phyloP scores from a whole-genome alignment of 1,140 invertebrate genomes.

The Thaumatotibia leucotreta region DNA sequence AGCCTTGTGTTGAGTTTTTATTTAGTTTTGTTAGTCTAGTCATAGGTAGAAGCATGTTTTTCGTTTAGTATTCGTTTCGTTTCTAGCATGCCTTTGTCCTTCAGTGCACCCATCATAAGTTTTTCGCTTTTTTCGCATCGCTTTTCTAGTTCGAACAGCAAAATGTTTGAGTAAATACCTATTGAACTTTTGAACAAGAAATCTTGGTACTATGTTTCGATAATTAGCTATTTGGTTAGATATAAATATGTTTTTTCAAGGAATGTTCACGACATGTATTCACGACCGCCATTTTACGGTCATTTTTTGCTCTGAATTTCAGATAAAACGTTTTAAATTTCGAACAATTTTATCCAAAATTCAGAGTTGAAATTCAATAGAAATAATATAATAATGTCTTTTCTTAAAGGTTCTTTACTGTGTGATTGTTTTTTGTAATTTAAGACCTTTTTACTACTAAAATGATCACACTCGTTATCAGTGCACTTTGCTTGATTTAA shows the following conservation, averaged over 20 bases:
- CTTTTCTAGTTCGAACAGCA: slow-evolving; percentile 58
- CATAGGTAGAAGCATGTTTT: slow-evolving; percentile 21
- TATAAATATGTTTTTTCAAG: slow-evolving; percentile 46
- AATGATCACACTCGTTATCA: slow-evolving; percentile 44
- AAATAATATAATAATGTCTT: slow-evolving; percentile 62
- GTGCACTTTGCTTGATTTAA: slow-evolving; percentile 32
- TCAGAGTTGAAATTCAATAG: slow-evolving; percentile 27
- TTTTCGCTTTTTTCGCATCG: slow-evolving; percentile 51
- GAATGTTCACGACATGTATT: slow-evolving; percentile 47
- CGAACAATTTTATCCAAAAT: slow-evolving; percentile 24
- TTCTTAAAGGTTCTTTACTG: slow-evolving; percentile 57
- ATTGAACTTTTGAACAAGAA: slow-evolving; percentile 38
- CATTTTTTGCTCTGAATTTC: slow-evolving; percentile 32
- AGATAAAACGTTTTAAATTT: slow-evolving; percentile 22
- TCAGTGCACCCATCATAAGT: slow-evolving; percentile 56
- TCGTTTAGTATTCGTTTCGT: slow-evolving; percentile 35
- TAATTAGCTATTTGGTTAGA: slow-evolving; percentile 57
- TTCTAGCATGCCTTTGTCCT: slow-evolving; percentile 64
- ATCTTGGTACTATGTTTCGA: slow-evolving; percentile 63
- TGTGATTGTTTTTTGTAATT: slow-evolving; percentile 65
- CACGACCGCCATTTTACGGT: slow-evolving; percentile 31
- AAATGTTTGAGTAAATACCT: slow-evolving; percentile 36
- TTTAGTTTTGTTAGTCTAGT: slow-evolving; percentile 24
- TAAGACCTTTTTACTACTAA: slow-evolving; percentile 42
- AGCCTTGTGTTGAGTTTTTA: slow-evolving; percentile 16